Conservation (phyloP, 2,113 vertebrate species). For the Oncorhynchus gorbuscha region DNA sequence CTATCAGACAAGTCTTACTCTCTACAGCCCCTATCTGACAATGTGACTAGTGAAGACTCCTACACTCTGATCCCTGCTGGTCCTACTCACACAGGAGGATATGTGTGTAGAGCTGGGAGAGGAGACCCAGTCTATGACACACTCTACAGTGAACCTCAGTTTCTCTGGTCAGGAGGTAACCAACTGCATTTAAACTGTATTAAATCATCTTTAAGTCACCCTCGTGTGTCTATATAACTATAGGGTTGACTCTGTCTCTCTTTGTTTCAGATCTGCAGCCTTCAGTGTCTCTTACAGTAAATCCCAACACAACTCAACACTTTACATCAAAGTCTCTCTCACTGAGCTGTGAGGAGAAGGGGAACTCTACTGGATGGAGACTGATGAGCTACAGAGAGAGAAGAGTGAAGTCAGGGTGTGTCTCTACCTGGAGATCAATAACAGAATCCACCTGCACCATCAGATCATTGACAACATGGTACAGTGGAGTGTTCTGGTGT, state of each 20-base stretch:
- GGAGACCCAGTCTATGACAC: background rate
- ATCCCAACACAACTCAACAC: slow-evolving; percentile 31
- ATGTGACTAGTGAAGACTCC: slow-evolving; percentile 21
- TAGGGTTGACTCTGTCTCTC: background rate
- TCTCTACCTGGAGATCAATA: background rate
- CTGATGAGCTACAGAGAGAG: accelerated
- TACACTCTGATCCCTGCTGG: slow-evolving; percentile 13
- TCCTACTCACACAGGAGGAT: slow-evolving; percentile 33
- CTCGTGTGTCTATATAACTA: background rate
- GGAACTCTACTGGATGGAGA: slow-evolving; percentile 39
- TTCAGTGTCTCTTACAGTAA: slow-evolving; percentile 27
- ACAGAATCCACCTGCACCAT: slow-evolving; percentile 7
- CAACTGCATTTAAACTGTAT: background rate
- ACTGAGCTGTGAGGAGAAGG: slow-evolving; percentile 31
- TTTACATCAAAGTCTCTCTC: slow-evolving; percentile 5
- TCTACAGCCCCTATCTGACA: background rate
- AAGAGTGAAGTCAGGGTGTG: accelerated
- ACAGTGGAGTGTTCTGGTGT: slow-evolving; percentile 36
- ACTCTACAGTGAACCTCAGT: too few species aligned
- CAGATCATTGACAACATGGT: accelerated
- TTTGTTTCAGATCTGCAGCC: slow-evolving; percentile 6
- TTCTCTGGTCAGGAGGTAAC: slow-evolving; percentile 11
- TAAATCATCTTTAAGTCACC: background rate
- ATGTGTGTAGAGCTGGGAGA: slow-evolving; percentile 21
- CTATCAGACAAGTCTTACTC: too few species aligned